Conservation (phyloP, 2,113 vertebrate genomes). For the Petrocephalus microphthalmus region DNA sequence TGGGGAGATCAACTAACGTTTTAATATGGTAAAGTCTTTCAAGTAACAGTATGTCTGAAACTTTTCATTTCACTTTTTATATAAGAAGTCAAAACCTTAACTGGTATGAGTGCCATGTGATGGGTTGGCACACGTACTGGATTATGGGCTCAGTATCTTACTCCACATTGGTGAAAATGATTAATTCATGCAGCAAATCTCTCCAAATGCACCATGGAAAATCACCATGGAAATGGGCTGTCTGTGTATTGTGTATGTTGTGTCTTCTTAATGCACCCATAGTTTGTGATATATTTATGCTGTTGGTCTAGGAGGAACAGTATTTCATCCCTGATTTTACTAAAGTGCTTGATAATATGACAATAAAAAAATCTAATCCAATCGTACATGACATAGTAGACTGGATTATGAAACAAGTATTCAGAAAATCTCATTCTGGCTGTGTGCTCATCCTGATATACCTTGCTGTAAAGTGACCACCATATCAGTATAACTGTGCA, state of each 20-base stretch:
- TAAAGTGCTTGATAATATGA: no score
- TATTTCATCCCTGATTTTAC: no score
- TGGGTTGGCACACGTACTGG: not conserved
- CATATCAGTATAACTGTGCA: not conserved
- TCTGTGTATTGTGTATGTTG: no score
- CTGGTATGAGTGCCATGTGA: not conserved
- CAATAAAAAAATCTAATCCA: not conserved
- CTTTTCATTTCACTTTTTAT: not conserved
- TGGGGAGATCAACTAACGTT: not conserved
- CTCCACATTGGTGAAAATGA: not conserved
- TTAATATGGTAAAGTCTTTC: not conserved
- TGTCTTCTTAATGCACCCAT: no score
- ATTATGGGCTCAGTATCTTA: not conserved
- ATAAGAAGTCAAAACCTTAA: not conserved
- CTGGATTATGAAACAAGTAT: not conserved
- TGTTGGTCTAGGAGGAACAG: no score
- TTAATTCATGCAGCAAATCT: no score
- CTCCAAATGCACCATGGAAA: no score
- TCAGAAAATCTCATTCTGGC: not conserved
- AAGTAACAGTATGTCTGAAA: not conserved
- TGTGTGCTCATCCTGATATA: not conserved
- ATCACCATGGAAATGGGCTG: no score
- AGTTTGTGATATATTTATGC: no score
- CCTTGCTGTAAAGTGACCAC: not conserved
- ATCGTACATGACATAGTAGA: not conserved